phyloP scores from a whole-genome alignment of 2,113 vertebrate genomes.

The Cavia porcellus region DNA sequence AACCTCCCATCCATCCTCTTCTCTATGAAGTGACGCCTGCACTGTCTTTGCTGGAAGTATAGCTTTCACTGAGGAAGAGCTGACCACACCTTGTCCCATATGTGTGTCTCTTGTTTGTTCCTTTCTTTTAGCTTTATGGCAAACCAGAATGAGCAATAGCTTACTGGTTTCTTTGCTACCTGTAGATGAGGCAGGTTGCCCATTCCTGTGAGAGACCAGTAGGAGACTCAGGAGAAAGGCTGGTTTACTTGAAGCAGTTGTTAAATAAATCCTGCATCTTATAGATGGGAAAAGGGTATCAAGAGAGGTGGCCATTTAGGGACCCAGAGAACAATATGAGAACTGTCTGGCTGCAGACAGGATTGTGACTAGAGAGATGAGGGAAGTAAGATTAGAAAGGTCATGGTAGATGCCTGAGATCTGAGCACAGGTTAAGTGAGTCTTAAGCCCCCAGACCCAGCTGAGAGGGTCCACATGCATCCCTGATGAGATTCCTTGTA shows the following conservation, averaged over 20 bases:
- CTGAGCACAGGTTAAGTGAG: background rate
- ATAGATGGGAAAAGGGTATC: background rate
- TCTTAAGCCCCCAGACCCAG: background rate
- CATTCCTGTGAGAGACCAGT: background rate
- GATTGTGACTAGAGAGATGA: background rate
- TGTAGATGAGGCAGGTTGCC: background rate
- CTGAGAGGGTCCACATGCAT: rapidly evolving
- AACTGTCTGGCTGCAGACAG: background rate
- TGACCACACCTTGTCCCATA: background rate
- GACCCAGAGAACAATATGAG: background rate
- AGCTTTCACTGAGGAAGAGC: background rate
- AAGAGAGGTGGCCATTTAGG: background rate
- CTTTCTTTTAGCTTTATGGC: background rate
- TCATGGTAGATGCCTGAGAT: background rate
- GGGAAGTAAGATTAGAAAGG: background rate
- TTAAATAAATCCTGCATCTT: background rate
- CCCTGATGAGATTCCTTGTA: background rate
- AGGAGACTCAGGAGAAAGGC: background rate
- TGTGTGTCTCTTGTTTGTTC: background rate
- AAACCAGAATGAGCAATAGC: background rate
- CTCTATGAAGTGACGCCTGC: background rate
- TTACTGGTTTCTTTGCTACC: background rate
- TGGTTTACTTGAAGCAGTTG: background rate
- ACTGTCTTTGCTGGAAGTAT: background rate
- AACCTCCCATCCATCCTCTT: background rate